phyloP scores from a whole-genome alignment of 2,113 vertebrate species.

The Leptobrachium leishanense region DNA sequence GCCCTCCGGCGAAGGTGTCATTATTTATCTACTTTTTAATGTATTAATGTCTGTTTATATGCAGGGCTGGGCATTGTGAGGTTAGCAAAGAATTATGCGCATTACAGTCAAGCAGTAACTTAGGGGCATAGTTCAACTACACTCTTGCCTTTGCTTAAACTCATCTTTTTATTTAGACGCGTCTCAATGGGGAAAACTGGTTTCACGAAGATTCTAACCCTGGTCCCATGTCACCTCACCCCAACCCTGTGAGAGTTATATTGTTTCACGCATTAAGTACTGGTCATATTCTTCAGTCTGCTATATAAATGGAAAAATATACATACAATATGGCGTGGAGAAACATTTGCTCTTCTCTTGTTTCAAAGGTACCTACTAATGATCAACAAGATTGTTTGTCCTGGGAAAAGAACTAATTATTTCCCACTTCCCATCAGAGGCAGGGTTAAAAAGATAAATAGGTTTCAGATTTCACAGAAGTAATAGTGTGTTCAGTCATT shows the following conservation, averaged over 20 bases:
- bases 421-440: constrained; percentile 44
- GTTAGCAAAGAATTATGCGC: no score
- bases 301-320: background rate
- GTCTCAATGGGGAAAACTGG: no score
- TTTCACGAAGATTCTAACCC: no score
- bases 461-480: constrained; percentile 47
- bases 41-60: no score
- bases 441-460: constrained; percentile 22
- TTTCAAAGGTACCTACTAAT: constrained; percentile 27
- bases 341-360: constrained; percentile 6
- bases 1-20: no score
- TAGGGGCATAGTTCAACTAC: no score
- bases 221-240: no score
- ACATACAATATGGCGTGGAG: constrained; percentile 5
- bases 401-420: constrained; percentile 42
- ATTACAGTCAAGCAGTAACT: no score
- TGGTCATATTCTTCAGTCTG: constrained; percentile 7
- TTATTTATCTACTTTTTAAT: no score
- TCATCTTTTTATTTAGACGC: no score
- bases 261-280: background rate
- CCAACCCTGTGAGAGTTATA: background rate
- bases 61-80: no score
- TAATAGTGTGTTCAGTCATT: constrained; percentile 41
- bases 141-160: no score
- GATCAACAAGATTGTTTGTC: constrained; percentile 27